Percentiles rank a stretch among this genome's conserved stretches.
These are phyloP conservation scores for Labrus mixtus DNA, from an alignment of 2,113 vertebrate species.

Conservation along the genomic window DNA sequence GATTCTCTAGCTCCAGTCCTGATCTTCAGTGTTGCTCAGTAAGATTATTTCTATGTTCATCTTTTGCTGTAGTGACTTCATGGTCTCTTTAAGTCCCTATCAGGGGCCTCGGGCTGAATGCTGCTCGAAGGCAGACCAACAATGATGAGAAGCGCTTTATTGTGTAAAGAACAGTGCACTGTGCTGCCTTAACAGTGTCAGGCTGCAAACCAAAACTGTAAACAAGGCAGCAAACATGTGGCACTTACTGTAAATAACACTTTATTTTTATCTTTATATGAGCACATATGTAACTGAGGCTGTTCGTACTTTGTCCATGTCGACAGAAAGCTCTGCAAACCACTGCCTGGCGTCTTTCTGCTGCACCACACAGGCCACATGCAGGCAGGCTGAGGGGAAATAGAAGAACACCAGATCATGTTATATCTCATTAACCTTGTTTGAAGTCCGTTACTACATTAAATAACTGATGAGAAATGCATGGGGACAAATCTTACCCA, in stretches of 20 bases:
- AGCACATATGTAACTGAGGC: background rate
- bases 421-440: constrained; percentile 13
- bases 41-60: too few relatives aligned
- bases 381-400: constrained; percentile 89
- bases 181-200: too few relatives aligned
- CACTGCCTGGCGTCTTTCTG: constrained; percentile 99
- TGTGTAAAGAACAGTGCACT: too few relatives aligned
- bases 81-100: too few relatives aligned
- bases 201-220: too few relatives aligned
- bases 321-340: constrained; percentile 98
- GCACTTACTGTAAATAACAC: background rate
- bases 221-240: too few relatives aligned
- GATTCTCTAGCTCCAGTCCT: too few relatives aligned
- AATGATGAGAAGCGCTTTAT: too few relatives aligned
- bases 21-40: too few relatives aligned
- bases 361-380: constrained; percentile 98
- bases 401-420: constrained; percentile 22
- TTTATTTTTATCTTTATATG: background rate
- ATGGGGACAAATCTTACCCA: constrained; percentile 86
- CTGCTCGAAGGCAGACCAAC: too few relatives aligned
- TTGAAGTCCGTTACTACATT: constrained; percentile 36
- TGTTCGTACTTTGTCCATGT: constrained; percentile 96
- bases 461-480: constrained; percentile 16
- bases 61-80: too few relatives aligned
- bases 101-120: too few relatives aligned